Base-by-base conservation (phyloP, 2,797 vertebrate species). In the Pantherophis alleghaniensis region DNA sequence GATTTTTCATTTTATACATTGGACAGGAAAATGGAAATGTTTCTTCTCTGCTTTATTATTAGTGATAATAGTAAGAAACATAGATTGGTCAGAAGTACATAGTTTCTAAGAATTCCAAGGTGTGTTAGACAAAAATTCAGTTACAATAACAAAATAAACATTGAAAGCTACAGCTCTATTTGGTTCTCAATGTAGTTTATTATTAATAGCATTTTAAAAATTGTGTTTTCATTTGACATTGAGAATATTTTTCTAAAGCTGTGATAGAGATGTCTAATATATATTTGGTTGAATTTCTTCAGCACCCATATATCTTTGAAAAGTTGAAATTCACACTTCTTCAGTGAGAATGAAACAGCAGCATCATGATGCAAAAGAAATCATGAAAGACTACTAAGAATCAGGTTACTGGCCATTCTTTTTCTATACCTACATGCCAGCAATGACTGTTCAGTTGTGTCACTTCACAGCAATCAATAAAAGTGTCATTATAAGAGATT, bases 121-220 rank as follows among this genome's bases (percentile, higher is more conserved):
- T n/a, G 53, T 12, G 16, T 61, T 55, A n/a, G 0, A 55, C 2
- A 28, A 18, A 90, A 16, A 2, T 18, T 89, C 4, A 53, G 88
- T 26, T 0, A 0, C 60, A 79, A 60, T 13, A 56, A 63, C 10
- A 91, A 94, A 79, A 32, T 16, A 42, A 0, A 0, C 20, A 2
- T 88, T 92, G 10, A 87, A 42, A 53, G 9, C 69, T 91, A 90
- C 5, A 89, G 0, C 0, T 60, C 79, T 88, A 51, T 63, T 66
- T 86, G 2, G 5, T 32, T 32, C 5, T 26, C 90, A 83, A 32
- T 5, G 1, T n/a, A 0, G 0, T 61, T 3, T 59, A 92, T 79
- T 91, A 83, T 26, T 83, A 60, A 11, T 61, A 0, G 0, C 37
- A 1, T 11, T 32, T 83, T 88, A 90, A 94, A 22, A n/a, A 6